Evolutionary conservation across 1,140 invertebrate species (phyloP), one percentile per base, ranked within the genome.

Genomic region (Caenorhabditis briggsae): DNA sequence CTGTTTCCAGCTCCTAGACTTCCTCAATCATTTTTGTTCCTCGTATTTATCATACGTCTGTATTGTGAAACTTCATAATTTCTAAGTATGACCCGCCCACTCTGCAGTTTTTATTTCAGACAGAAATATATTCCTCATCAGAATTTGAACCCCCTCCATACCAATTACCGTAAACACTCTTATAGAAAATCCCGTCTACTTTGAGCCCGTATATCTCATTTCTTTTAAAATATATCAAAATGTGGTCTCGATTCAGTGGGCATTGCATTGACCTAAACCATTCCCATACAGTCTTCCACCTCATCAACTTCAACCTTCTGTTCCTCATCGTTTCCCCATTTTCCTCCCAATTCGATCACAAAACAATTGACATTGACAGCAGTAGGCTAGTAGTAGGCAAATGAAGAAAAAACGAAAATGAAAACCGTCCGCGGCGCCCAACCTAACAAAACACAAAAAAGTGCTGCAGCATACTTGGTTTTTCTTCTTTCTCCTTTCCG

Each of bases 381-480:
- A 50, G 70, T n/a, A 11, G 16, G 50, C 33, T 53, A 78, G 70
- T 25, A 78, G 46, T 53, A 78, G 70, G 33, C 14, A 78, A 78
- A 16, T 16, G 20, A 78, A 78, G n/a, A 14, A 20, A 78, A 78
- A 78, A 78, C n/a, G 46, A 12, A 78, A 78, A 78, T 50, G 70
- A 50, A 78, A 78, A 78, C 70, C 46, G 70, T 78, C 70, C 46
- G 70, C n/a, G 12, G 50, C 12, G 16, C 50, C 50, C 33, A 78
- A 78, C 70, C 70, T 50, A 78, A 78, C 70, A 78, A 78, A 78
- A 78, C 70, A 70, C 43, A 78, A 78, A 78, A 78, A 78, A 78
- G n/a, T 53, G 70, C 70, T 78, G 70, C 20, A 6, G 11, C 14
- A 23, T 20, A 58, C 18, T n/a, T 18, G 56, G 18, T 20, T 61